These are phyloP conservation scores for Parazoanthus atlanticus DNA, from an alignment of 92 coral and sea anemone genomes.

Conservation along the genomic window DNA sequence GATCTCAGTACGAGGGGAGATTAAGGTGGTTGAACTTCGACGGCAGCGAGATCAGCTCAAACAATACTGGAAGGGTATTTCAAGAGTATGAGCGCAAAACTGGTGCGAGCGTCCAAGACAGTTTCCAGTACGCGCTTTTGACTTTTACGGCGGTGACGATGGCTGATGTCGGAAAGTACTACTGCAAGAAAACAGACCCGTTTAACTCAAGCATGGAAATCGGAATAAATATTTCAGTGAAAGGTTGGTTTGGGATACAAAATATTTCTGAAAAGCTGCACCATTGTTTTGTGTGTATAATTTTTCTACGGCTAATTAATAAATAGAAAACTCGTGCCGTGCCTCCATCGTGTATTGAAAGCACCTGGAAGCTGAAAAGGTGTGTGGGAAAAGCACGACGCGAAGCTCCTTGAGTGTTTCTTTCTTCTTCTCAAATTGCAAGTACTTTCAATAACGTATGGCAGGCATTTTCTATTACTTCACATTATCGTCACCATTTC, in stretches of 20 bases:
- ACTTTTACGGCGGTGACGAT: neutral
- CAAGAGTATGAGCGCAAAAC: neutral
- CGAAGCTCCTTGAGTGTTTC: too few species aligned
- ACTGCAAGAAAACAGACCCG: neutral
- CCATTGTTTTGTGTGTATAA: neutral
- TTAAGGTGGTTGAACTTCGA: neutral
- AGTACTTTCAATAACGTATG: too few species aligned
- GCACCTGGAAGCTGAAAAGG: too few species aligned
- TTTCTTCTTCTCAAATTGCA: too few species aligned
- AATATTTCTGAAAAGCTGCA: neutral
- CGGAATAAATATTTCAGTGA: neutral
- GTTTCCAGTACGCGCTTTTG: neutral
- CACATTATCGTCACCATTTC: too few species aligned
- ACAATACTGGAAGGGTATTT: neutral
- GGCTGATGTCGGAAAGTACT: neutral
- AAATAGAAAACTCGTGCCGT: neutral
- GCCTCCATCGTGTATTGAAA: too few species aligned
- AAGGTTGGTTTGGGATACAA: neutral
- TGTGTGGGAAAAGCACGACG: too few species aligned
- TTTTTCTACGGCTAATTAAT: neutral
- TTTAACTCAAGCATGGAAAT: neutral
- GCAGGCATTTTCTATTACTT: too few species aligned
- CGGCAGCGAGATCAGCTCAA: neutral
- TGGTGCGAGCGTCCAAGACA: neutral
- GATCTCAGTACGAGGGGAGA: conserved; percentile 7